Evolutionary conservation across 2,797 vertebrate species (phyloP).

Genomic region (Mormyrops attenuatus): DNA sequence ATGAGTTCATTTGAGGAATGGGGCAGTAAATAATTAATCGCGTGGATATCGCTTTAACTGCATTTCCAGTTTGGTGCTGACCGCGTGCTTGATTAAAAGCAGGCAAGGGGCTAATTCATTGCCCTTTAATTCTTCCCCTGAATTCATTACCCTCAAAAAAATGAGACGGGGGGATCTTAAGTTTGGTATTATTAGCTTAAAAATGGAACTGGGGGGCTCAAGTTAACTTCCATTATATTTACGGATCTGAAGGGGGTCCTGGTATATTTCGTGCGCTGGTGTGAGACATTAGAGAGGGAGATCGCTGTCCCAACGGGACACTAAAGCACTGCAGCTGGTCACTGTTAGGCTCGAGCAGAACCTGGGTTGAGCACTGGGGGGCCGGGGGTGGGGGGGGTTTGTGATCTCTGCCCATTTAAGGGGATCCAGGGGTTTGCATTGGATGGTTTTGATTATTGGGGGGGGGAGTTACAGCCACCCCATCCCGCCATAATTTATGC

Average conservation of each 20-base stretch:
- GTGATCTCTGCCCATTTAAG: not conserved
- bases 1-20: constrained; percentile 36
- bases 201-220: constrained; percentile 31
- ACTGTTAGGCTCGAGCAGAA: not conserved
- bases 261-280: not conserved
- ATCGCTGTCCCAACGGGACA: not conserved
- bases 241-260: not conserved
- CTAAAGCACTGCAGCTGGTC: not conserved
- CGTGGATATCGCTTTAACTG: constrained; percentile 37
- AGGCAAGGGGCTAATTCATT: constrained; percentile 43
- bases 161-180: constrained; percentile 27
- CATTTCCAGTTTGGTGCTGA: constrained; percentile 32
- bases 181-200: constrained; percentile 45
- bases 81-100: constrained; percentile 52
- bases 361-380: not conserved
- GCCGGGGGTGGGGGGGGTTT: not conserved
- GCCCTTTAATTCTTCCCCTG: constrained; percentile 46
- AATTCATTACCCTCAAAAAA: constrained; percentile 46
- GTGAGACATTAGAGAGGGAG: not conserved
- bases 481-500: not conserved
- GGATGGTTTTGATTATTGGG: not conserved
- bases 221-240: constrained; percentile 23
- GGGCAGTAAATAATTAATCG: constrained; percentile 44
- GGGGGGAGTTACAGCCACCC: not conserved
- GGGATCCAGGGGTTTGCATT: not conserved